phyloP scores from a whole-genome alignment of 1,140 invertebrate genomes.

The Drosophila grimshawi region DNA sequence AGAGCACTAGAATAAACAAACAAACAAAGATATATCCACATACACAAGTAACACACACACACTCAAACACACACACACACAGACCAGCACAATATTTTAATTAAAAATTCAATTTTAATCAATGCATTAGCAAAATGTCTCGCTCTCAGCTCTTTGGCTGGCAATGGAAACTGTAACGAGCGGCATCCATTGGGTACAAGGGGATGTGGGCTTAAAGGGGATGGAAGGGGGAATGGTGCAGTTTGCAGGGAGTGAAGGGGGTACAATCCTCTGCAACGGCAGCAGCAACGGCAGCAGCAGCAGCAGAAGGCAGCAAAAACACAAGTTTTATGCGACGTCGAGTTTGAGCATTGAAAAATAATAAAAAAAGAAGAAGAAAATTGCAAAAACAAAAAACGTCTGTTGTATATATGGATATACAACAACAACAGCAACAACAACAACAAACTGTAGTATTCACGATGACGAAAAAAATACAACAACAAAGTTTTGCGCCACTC shows the following conservation, averaged over 20 bases:
- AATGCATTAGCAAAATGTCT: conserved; percentile 84
- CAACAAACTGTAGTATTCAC: conserved; percentile 22
- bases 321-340: conserved; percentile 81
- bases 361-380: conserved; percentile 54
- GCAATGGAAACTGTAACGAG: conserved; percentile 63
- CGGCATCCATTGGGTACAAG: conserved; percentile 29
- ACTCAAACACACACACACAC: conserved; percentile 27
- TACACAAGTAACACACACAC: conserved; percentile 36
- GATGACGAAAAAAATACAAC: conserved; percentile 47
- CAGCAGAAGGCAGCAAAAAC: conserved; percentile 65
- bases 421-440: conserved; percentile 31
- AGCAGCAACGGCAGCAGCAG: conserved; percentile 46
- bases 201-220: neutral
- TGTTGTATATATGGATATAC: conserved; percentile 61
- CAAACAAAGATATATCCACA: conserved; percentile 23
- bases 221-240: neutral
- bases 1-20: conserved; percentile 33
- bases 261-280: conserved; percentile 42
- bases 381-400: conserved; percentile 49
- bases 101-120: conserved; percentile 84
- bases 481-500: conserved; percentile 66
- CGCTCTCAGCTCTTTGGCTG: conserved; percentile 60
- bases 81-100: conserved; percentile 72
- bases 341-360: conserved; percentile 81
- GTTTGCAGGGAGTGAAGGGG: neutral